Evolutionary conservation across 23 tunicate genomes (phyloP), one percentile per base, ranked within the genome.

Genomic region (Styela clava): DNA sequence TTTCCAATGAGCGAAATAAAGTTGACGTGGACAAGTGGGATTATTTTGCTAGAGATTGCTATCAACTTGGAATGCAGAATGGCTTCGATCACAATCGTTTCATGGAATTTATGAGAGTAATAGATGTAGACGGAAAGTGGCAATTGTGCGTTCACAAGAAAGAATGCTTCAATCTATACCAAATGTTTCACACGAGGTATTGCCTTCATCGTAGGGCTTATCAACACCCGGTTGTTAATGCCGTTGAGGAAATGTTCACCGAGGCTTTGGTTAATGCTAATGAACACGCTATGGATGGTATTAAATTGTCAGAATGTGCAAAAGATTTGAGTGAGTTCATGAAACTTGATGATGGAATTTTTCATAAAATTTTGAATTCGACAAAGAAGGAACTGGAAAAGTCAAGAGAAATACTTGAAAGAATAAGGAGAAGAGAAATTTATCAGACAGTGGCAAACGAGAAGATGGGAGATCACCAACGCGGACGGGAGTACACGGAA

Each of bases 1-100:
- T 90, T 20, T 91, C 97, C 0, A 91, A 91, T 67, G 63, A 86
- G 24, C 67, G 78, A 62, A 91, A 83, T 52, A 74, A 74, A 74
- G 97, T 91, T 34, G 97, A 91, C 73, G 97, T 91, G 0, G 97
- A 91, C 88, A 91, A 91, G 51, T 91, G 97, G 97, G 97, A 91
- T 52, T 91, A 91, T 61, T 83, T 91, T 78, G 97, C 97, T 24
- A 82, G 97, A 31, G 97, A 91, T 36, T 86, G 91, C 70, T 83
- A 91, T 64, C 91, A 91, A 68, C 77, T 91, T 30, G 97, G 97
- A 12, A 78, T 91, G n/a, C 64, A 63, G 24, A 91, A 86, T 74
- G 78, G 91, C 33, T 91, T 91, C 37, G 91, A 86, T 52, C 97
- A 91, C 52, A 71, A 63, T 16, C 84, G 97, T 16, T 83, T 91